Base-by-base conservation (phyloP, 2,113 vertebrate genomes). In the Hypocryptadius cinnamomeus region DNA sequence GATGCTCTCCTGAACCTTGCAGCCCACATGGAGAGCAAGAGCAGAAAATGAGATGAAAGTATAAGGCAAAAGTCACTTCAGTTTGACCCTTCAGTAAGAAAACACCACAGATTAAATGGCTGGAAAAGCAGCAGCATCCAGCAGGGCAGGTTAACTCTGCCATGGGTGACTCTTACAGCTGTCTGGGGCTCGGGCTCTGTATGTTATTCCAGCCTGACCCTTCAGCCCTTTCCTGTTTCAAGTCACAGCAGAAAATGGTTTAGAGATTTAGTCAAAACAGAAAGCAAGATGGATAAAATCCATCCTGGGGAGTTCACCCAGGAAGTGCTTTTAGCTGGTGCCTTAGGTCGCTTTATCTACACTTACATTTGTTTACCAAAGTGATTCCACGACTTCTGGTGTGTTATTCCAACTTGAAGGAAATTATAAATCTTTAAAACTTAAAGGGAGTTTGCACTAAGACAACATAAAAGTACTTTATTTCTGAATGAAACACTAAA, bases 161-260 rank as follows among this genome's bases (percentile, higher is more conserved):
- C 66, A 10, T 14, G 76, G 79, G 86, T 69, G 86, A 91, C 80
- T 59, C 80, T 15, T 14, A 57, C 66, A 93, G 91, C 87, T 87
- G 78, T 35, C 90, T 89, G 73, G 82, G 37, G 35, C 63, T 76
- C 2, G 1, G 64, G 76, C 5, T 85, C 90, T 64, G 22, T 13
- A 2, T 95, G 89, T 94, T 96, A 83, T 96, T 94, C 64, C 74
- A 94, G 47, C 47, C 7, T 35, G 79, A 95, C 95, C 92, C 87
- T 69, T 25, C 40, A 25, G 71, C 81, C 85, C 76, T 77, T 79
- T 59, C 27, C 65, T 82, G 60, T 51, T 79, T 48, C 56, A 79
- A 74, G 70, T 50, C 90, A 71, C 47, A 5, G 70, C 51, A 59
- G 83, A 79, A 91, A 96, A 91, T 0, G 66, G 81, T 56, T 91